Base-by-base conservation (phyloP, 2,888 invertebrate species). In the Halictus ligatus region DNA sequence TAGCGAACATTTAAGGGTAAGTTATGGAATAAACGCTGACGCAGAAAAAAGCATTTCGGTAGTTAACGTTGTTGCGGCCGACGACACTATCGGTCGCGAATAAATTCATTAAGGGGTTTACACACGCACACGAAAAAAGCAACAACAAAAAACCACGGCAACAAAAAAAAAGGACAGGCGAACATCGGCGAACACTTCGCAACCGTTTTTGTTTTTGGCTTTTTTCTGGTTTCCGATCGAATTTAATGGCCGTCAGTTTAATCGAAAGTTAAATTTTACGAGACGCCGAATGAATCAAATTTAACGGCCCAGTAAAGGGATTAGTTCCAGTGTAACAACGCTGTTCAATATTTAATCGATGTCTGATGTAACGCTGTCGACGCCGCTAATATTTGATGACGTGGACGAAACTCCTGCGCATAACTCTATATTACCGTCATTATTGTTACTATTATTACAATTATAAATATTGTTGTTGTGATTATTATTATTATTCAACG, bases 241-340 rank as follows among this genome's bases (percentile, higher is more conserved):
- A 79, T 81, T 86, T 82, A 82, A 69, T 73, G 71, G 48, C n/a
- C 40, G 69, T 25, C 48, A 71, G 77, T 85, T 85, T 80, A 85
- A 86, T 79, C 86, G 86, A 76, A 80, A 85, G 85, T 82, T 86
- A 80, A 76, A 81, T 82, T 86, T 86, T 86, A 86, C 78, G 86
- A 80, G 82, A 80, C 76, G 77, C n/a, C 40, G 77, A 77, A 86
- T 80, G 76, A 80, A 77, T 86, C 85, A 86, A 75, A 75, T 86
- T 80, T 80, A 82, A 75, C 79, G 74, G 73, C 7, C 64, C 72
- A 40, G 60, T 75, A 75, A 78, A 58, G 54, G 60, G 76, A 85
- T 85, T 85, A 79, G 75, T 74, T 25, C 15, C 35, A 21, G 50
- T 81, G 81, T 64, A 85, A 80, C 85, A 60, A 75, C 77, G 74